Percentiles rank a stretch among this genome's conserved stretches.
Conservation (phyloP, 1,140 invertebrate species). For the Drosophila asahinai region DNA sequence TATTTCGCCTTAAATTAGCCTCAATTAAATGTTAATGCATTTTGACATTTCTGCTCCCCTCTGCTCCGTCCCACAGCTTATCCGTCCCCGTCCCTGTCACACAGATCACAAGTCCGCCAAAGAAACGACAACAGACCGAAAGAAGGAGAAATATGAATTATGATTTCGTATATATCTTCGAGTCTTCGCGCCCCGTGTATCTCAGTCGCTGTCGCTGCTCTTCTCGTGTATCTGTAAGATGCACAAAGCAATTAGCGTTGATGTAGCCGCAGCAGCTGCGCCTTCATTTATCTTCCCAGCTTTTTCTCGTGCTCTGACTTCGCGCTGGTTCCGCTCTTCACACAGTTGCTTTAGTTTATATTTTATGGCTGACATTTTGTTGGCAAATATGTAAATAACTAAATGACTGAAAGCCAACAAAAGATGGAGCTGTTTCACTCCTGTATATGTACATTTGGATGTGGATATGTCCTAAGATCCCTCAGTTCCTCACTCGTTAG, state of each 20-base stretch:
- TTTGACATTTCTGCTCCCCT: constrained; percentile 81
- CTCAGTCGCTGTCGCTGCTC: constrained; percentile 12
- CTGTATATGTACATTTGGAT: neutral
- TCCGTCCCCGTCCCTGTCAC: constrained; percentile 25
- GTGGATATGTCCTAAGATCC: constrained; percentile 11
- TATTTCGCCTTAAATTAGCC: constrained; percentile 85
- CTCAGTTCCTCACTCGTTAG: neutral
- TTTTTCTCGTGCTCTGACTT: constrained; percentile 24
- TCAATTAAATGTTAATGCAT: constrained; percentile 85
- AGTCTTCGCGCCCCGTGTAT: constrained; percentile 34
- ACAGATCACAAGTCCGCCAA: constrained; percentile 47
- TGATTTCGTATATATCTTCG: constrained; percentile 69
- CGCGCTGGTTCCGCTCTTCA: constrained; percentile 35
- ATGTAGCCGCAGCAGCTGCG: constrained; percentile 78
- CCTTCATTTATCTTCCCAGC: constrained; percentile 74
- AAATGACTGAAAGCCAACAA: constrained; percentile 62
- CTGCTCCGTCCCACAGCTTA: constrained; percentile 8
- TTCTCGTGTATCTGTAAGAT: constrained; percentile 61
- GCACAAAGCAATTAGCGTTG: constrained; percentile 80
- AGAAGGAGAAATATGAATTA: constrained; percentile 70
- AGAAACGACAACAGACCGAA: constrained; percentile 20
- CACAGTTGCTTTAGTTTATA: constrained; percentile 59
- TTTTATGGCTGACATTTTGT: constrained; percentile 68
- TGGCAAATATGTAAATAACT: constrained; percentile 74
- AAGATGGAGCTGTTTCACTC: constrained; percentile 39